phyloP scores from a whole-genome alignment of 2,113 vertebrate genomes.

The Hippoglossus stenolepis region DNA sequence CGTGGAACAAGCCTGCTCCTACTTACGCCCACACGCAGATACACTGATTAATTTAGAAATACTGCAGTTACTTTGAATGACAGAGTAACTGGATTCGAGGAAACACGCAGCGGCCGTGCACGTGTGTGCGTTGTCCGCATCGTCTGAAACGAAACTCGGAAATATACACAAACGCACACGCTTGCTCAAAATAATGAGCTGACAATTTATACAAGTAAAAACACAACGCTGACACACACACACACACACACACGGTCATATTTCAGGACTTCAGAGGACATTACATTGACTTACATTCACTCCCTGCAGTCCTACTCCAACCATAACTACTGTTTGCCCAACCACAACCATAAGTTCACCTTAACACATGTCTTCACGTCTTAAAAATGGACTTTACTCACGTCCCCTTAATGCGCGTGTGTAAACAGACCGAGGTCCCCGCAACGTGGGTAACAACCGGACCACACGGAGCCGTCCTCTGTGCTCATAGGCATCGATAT shows the following conservation, averaged over 20 bases:
- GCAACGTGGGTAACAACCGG: not conserved
- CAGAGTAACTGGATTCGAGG: not conserved
- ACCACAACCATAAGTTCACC: not conserved
- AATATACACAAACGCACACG: not conserved
- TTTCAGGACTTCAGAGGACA: not conserved
- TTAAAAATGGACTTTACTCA: not conserved
- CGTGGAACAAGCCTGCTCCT: not conserved
- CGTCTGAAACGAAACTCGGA: not conserved
- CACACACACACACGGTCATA: not conserved
- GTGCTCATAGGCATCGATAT: conserved; percentile 58
- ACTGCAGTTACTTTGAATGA: not conserved
- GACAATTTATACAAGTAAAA: not conserved
- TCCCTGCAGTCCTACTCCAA: not conserved
- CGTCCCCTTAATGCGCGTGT: not conserved
- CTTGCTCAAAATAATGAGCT: too few species aligned
- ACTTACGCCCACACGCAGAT: not conserved
- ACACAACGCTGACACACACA: not conserved
- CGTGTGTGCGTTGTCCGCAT: too few species aligned
- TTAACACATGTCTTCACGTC: not conserved
- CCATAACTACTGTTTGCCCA: not conserved
- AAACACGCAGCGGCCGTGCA: not conserved
- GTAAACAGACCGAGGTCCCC: not conserved
- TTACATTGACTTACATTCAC: not conserved
- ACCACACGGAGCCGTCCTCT: conserved; percentile 22
- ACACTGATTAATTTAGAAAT: not conserved